Conservation (phyloP, 2,113 vertebrate genomes). For the Rostratula benghalensis region DNA sequence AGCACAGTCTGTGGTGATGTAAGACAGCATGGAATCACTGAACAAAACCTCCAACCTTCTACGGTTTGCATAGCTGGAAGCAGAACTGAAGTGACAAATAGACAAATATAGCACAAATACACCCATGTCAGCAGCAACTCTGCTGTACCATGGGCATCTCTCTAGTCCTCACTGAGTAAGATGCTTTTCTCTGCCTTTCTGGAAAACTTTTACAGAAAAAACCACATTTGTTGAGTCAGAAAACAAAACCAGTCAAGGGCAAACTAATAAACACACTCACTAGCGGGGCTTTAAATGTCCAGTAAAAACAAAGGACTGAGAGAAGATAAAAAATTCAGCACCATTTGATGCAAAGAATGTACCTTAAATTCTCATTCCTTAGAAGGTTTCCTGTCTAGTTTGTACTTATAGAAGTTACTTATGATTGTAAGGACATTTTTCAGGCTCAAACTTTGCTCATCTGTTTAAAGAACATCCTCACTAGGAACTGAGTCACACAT, state of each 20-base stretch:
- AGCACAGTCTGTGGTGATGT: background rate
- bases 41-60: background rate
- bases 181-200: background rate
- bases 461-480: slow-evolving; percentile 30
- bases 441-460: slow-evolving; percentile 26
- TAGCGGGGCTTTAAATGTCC: background rate
- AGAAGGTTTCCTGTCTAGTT: slow-evolving; percentile 3
- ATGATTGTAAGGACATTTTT: background rate
- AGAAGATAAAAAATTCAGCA: background rate
- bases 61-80: background rate
- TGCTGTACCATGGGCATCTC: background rate
- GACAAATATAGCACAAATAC: background rate
- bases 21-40: background rate
- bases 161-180: background rate
- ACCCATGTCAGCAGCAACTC: background rate
- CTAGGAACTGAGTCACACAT: background rate
- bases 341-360: background rate
- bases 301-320: background rate
- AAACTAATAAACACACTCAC: background rate
- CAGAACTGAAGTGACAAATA: background rate
- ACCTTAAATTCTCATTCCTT: background rate
- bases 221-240: background rate
- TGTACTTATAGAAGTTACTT: background rate
- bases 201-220: background rate
- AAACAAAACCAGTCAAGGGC: background rate